Evolutionary conservation across 2,888 invertebrate genomes (phyloP).

Genomic region (Apoda limacodes): DNA sequence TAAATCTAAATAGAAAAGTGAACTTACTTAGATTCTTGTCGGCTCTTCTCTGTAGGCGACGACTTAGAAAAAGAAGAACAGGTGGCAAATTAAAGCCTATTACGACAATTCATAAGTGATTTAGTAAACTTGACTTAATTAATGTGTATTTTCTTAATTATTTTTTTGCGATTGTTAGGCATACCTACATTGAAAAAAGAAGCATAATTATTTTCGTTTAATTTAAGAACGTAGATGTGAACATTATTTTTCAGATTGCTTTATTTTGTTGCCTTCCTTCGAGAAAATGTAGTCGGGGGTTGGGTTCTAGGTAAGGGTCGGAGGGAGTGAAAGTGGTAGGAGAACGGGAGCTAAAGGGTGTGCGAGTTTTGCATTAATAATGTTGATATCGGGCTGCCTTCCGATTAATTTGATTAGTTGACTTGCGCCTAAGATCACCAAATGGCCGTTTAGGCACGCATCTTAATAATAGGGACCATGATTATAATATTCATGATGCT

Average conservation of each 20-base stretch:
- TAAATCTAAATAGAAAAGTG: no score
- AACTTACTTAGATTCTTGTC: no score
- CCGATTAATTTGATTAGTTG: slow-evolving; percentile 66
- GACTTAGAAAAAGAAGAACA: no score
- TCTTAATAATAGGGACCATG: neutral
- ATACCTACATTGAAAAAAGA: no score
- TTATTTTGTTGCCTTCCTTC: slow-evolving; percentile 40
- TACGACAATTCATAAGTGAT: no score
- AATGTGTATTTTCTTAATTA: no score
- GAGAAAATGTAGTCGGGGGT: slow-evolving; percentile 33
- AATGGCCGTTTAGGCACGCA: slow-evolving; percentile 8
- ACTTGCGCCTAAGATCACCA: slow-evolving; percentile 39
- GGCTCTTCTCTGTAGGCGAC: no score
- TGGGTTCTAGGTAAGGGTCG: slow-evolving; percentile 21
- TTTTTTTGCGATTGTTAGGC: no score
- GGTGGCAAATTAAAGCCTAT: no score
- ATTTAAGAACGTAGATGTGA: no score
- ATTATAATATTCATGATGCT: neutral
- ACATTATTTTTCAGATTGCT: slow-evolving; percentile 29
- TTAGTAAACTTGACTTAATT: no score
- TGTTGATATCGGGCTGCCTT: slow-evolving; percentile 61
- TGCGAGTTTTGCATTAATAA: slow-evolving; percentile 65
- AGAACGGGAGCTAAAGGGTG: slow-evolving; percentile 28
- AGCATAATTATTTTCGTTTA: no score
- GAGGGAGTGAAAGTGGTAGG: slow-evolving; percentile 16